Percentiles rank a stretch among this genome's conserved stretches.
Evolutionary conservation across 2,797 vertebrate species (phyloP).

Genomic region (Florisuga fusca): DNA sequence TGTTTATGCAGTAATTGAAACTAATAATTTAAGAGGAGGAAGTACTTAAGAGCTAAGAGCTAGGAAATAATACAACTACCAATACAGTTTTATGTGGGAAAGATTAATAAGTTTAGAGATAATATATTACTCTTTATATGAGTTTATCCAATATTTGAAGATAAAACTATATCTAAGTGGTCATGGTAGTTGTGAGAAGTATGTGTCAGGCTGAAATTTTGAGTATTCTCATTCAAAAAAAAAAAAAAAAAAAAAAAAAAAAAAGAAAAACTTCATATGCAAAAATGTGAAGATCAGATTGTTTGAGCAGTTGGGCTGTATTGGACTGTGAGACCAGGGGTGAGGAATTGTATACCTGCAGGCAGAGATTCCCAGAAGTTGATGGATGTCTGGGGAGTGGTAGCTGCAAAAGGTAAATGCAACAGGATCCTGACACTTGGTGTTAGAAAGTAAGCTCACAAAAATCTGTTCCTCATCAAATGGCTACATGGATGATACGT

Average conservation of each 20-base stretch:
- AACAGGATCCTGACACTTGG: background rate
- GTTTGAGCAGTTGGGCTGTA: background rate
- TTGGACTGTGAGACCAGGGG: background rate
- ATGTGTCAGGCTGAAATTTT: slow-evolving; percentile 7
- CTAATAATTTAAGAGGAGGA: slow-evolving; percentile 19
- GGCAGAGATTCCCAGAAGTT: background rate
- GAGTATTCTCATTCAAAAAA: background rate
- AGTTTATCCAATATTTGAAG: slow-evolving; percentile 7
- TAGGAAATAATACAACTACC: slow-evolving; percentile 42
- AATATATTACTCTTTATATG: background rate
- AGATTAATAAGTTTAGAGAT: background rate
- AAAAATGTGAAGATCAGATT: background rate
- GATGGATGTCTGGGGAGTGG: background rate
- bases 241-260: background rate
- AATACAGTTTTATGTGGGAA: background rate
- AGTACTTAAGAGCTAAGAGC: slow-evolving; percentile 53
- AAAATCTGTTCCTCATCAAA: background rate
- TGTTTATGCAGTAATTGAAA: slow-evolving; percentile 41
- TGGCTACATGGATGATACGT: background rate
- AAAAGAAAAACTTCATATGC: background rate
- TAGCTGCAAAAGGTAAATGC: background rate
- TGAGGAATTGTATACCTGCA: background rate
- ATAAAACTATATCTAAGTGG: slow-evolving; percentile 18
- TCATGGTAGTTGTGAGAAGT: slow-evolving; percentile 19
- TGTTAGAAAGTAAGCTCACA: background rate